Base-by-base conservation (phyloP, 2,113 vertebrate species). In the Buteo buteo region DNA sequence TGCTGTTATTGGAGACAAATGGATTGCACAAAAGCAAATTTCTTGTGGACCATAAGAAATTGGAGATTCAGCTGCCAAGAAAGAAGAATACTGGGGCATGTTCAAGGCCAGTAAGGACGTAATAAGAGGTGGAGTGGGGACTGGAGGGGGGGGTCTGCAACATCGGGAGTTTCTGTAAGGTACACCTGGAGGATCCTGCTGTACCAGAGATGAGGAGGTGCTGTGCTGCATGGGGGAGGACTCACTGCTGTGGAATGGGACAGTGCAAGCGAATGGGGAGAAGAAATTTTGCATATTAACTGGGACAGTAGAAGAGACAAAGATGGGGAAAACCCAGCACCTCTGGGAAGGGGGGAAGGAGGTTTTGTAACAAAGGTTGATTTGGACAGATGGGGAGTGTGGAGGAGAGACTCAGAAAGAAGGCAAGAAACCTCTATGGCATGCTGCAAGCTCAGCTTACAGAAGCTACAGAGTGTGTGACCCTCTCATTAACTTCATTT, bases 391-490 rank as follows among this genome's bases (percentile, higher is more conserved):
- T 67, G 50, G 45, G 72, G 52, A 50, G 13, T 31, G 55, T 55
- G 77, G 87, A 92, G 87, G 66, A 90, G 79, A 88, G 25, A 9
- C 38, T 71, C 0, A 0, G 44, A 59, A 94, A 58, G 71, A 90
- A 88, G 72, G 84, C 49, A 93, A 21, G 58, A 72, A 94, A 92
- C 44, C 45, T 80, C 92, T n/a, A 22, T 45, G 64, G 88, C 62
- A 80, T 25, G 85, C 82, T 88, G 38, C 71, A 85, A 10, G 50
- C 85, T 93, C 79, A 88, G 78, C 71, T 92, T 88, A 95, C 96
- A 95, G 95, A 94, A 97, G 96, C 94, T 96, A 13, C 67, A 34
- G 88, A 34, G 88, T 92, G 85, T 96, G 90, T 95, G 96, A 96
- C 90, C 92, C 85, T 82, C 85, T 77, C 10, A 7, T 96, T 93